These are phyloP conservation scores for Lycia hirtaria DNA, from an alignment of 2,888 invertebrate species.

Conservation along the genomic window DNA sequence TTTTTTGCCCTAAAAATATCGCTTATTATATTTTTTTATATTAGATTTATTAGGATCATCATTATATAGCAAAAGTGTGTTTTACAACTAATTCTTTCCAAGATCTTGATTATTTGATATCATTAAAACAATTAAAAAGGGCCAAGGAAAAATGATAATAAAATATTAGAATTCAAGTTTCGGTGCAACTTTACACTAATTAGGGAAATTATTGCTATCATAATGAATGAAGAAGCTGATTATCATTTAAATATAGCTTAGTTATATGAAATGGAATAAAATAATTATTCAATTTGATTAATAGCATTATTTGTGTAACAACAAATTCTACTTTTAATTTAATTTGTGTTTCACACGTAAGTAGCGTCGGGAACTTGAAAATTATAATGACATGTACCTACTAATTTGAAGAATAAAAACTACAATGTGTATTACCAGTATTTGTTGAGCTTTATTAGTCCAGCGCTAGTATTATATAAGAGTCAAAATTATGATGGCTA, in stretches of 20 bases:
- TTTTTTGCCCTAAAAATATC: too few species aligned
- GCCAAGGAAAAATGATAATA: constrained; percentile 13
- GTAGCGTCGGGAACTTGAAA: background rate
- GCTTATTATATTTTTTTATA: too few species aligned
- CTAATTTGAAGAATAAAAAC: background rate
- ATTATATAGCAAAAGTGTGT: too few species aligned
- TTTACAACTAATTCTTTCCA: too few species aligned
- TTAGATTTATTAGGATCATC: too few species aligned
- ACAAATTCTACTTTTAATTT: constrained; percentile 7
- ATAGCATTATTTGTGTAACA: background rate
- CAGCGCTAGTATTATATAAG: too few species aligned
- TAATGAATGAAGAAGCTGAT: constrained; percentile 43
- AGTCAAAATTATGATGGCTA: too few species aligned
- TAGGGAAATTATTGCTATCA: constrained; percentile 40
- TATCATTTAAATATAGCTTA: constrained; percentile 45
- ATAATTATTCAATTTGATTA: constrained; percentile 5
- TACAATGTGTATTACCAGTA: too few species aligned
- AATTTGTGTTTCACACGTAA: constrained; percentile 12
- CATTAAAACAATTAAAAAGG: background rate
- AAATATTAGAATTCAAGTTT: constrained; percentile 13
- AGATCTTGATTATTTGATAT: constrained; percentile 17
- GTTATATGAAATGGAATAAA: constrained; percentile 8
- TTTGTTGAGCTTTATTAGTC: too few species aligned
- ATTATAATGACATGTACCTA: background rate
- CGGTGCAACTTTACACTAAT: constrained; percentile 34